phyloP scores from a whole-genome alignment of 1,140 invertebrate species.

The Lethocerus indicus region DNA sequence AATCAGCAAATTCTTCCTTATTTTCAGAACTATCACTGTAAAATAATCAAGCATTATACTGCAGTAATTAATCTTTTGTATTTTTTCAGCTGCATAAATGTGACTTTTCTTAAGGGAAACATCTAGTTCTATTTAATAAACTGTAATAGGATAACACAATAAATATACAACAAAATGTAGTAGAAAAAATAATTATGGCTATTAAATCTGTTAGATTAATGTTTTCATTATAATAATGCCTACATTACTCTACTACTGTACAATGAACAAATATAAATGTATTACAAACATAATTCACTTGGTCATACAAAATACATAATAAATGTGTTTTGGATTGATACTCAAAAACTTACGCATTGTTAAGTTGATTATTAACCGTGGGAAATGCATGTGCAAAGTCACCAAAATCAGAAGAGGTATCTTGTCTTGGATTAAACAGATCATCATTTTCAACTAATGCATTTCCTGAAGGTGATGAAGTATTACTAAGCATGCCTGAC shows the following conservation, averaged over 20 bases:
- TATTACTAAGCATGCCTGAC: too few species aligned
- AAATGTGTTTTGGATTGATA: too few species aligned
- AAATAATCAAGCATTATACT: slow-evolving; percentile 1
- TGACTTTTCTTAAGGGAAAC: too few species aligned
- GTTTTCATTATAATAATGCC: neutral
- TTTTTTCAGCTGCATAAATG: too few species aligned
- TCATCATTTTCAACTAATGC: slow-evolving; percentile 23
- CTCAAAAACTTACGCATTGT: too few species aligned
- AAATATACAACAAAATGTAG: neutral
- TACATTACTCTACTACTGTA: too few species aligned
- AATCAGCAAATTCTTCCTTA: slow-evolving; percentile 53
- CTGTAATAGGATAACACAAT: too few species aligned
- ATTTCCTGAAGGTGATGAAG: neutral
- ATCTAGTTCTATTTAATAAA: too few species aligned
- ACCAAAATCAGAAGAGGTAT: slow-evolving; percentile 46
- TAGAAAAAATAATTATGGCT: neutral
- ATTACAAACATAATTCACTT: too few species aligned
- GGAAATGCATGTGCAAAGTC: slow-evolving; percentile 61
- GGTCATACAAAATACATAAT: too few species aligned
- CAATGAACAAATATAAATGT: too few species aligned
- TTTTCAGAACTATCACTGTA: slow-evolving; percentile 1
- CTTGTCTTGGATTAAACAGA: slow-evolving; percentile 34
- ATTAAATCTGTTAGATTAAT: neutral
- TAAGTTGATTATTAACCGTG: neutral
- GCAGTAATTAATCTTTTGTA: too few species aligned